These are phyloP conservation scores for Embidobia sp. DNA, from an alignment of 2,888 invertebrate species.

Conservation along the genomic window DNA sequence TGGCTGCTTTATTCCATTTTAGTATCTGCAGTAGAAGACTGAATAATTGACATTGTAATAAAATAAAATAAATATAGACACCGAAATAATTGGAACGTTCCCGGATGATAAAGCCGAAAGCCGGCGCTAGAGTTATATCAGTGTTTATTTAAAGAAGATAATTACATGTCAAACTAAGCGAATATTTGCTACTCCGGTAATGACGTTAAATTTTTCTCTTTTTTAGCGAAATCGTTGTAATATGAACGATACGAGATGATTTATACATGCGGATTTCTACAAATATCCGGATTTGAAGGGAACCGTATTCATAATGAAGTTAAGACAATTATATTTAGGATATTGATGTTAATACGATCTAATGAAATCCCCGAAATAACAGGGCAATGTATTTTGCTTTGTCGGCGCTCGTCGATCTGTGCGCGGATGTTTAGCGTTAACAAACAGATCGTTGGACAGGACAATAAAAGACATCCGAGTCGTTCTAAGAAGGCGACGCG, in stretches of 20 bases:
- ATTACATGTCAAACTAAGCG: slow-evolving; percentile 56
- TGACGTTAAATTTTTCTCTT: slow-evolving; percentile 55
- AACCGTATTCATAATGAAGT: slow-evolving; percentile 47
- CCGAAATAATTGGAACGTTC: slow-evolving; percentile 48
- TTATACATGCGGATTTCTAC: slow-evolving; percentile 40
- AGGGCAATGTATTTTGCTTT: slow-evolving; percentile 20
- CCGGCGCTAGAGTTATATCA: slow-evolving; percentile 23
- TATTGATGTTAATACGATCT: slow-evolving; percentile 46
- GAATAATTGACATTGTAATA: slow-evolving; percentile 58
- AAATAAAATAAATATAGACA: slow-evolving; percentile 61
- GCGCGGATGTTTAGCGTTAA: slow-evolving; percentile 50
- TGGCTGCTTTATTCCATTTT: slow-evolving; percentile 29
- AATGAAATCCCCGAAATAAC: slow-evolving; percentile 46
- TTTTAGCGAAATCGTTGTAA: slow-evolving; percentile 53
- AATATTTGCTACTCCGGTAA: slow-evolving; percentile 48
- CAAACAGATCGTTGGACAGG: slow-evolving; percentile 68
- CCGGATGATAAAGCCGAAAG: slow-evolving; percentile 30
- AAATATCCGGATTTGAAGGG: slow-evolving; percentile 44
- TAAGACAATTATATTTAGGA: slow-evolving; percentile 61
- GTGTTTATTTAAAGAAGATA: slow-evolving; percentile 58
- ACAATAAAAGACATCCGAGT: slow-evolving; percentile 67
- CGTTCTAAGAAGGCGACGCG: slow-evolving; percentile 61
- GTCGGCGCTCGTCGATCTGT: slow-evolving; percentile 20
- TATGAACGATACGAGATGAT: slow-evolving; percentile 54
- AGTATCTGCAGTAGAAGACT: slow-evolving; percentile 13